phyloP scores from a whole-genome alignment of 2,797 vertebrate species.

The Valencia hispanica region DNA sequence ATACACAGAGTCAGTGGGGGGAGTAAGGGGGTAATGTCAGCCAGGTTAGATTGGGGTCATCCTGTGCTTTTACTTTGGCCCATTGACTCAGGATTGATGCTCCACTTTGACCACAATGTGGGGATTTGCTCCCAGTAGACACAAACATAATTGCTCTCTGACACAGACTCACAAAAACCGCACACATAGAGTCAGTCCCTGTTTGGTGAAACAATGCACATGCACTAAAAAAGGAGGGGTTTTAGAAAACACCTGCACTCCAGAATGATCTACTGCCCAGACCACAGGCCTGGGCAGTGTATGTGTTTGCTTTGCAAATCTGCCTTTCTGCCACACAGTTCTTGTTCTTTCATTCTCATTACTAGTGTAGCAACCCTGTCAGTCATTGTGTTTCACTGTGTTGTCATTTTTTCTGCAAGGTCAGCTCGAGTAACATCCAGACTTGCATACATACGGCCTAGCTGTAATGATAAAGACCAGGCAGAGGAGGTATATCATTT shows the following conservation, averaged over 20 bases:
- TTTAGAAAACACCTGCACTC: slow-evolving; percentile 49
- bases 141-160: slow-evolving; percentile 36
- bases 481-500: slow-evolving; percentile 57
- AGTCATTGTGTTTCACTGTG: slow-evolving; percentile 50
- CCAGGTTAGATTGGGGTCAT: slow-evolving; percentile 64
- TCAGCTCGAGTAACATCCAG: slow-evolving; percentile 67
- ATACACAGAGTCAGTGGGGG: slow-evolving; percentile 7
- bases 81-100: slow-evolving; percentile 73
- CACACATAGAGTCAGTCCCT: slow-evolving; percentile 24
- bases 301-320: slow-evolving; percentile 49
- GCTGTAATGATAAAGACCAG: slow-evolving; percentile 67
- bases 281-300: slow-evolving; percentile 49
- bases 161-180: slow-evolving; percentile 10
- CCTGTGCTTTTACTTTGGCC: slow-evolving; percentile 59
- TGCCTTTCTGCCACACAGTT: slow-evolving; percentile 28
- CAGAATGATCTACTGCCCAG: slow-evolving; percentile 62
- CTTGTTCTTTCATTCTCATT: slow-evolving; percentile 40
- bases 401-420: slow-evolving; percentile 65
- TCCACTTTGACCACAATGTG: slow-evolving; percentile 72
- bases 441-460: slow-evolving; percentile 33
- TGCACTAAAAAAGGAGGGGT: slow-evolving; percentile 49
- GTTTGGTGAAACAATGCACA: slow-evolving; percentile 66
- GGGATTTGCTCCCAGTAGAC: slow-evolving; percentile 65
- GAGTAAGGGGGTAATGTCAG: too few species aligned
- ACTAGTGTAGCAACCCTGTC: not conserved